Percentiles rank a stretch among this genome's conserved stretches.
phyloP scores from a whole-genome alignment of 2,113 vertebrate species.

The Triplophysa dalaica region DNA sequence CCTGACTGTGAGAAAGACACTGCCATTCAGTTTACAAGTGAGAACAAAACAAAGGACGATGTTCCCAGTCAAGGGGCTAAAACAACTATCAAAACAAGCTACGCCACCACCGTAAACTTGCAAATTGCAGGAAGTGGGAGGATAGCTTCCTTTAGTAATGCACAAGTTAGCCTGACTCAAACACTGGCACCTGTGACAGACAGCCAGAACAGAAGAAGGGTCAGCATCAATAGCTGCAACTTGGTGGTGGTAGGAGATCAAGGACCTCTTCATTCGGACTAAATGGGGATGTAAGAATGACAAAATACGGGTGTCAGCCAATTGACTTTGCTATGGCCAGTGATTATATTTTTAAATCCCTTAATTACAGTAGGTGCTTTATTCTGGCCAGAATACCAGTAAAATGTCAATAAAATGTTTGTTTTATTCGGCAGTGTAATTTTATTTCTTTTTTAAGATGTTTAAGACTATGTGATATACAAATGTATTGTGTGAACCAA shows the following conservation, averaged over 20 bases:
- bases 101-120: conserved; percentile 88
- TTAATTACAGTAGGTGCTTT: conserved; percentile 26
- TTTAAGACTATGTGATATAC: conserved; percentile 36
- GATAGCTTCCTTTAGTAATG: conserved; percentile 81
- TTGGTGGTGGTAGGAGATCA: not conserved
- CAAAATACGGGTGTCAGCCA: conserved; percentile 49
- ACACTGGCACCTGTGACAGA: conserved; percentile 72
- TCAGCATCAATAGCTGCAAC: conserved; percentile 71
- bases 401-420: conserved; percentile 31
- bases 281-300: not conserved
- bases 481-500: conserved; percentile 36
- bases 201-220: conserved; percentile 61
- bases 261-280: no score
- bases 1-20: conserved; percentile 26
- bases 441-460: conserved; percentile 38
- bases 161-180: conserved; percentile 86
- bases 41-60: conserved; percentile 56
- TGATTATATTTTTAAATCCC: conserved; percentile 8
- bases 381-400: conserved; percentile 18
- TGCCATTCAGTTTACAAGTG: conserved; percentile 20
- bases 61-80: conserved; percentile 35
- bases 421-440: conserved; percentile 49
- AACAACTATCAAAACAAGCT: conserved; percentile 70
- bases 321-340: conserved; percentile 26
- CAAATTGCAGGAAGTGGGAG: conserved; percentile 84